Evolutionary conservation across 2,888 invertebrate genomes (phyloP), one percentile per base, ranked within the genome.

Genomic region (Heteromurus nitidus): DNA sequence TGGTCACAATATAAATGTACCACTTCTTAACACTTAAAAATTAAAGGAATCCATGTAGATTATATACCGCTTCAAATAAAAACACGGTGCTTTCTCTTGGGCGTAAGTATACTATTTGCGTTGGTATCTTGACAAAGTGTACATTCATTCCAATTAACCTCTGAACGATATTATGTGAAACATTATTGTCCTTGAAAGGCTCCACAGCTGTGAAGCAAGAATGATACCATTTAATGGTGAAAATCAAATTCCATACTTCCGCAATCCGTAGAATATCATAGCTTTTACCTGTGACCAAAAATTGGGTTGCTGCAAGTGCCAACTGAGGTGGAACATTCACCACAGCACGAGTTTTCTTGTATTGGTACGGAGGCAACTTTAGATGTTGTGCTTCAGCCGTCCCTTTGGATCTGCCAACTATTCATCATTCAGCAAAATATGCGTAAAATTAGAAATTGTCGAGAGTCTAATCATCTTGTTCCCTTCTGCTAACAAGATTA

Each of bases 41-140:
- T n/a, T n/a, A n/a, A n/a, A n/a, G n/a, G n/a, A n/a, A n/a, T n/a
- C n/a, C n/a, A n/a, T n/a, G n/a, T n/a, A n/a, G n/a, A n/a, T n/a
- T n/a, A n/a, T 44, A 44, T 44, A 44, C 44, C 44, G 44, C 44
- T 44, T 44, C 44, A n/a, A n/a, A 44, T 44, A 44, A 9, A 44
- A 44, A 44, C 3, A 44, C 44, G 2, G 44, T 44, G 9, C 44
- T 44, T 44, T 44, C 44, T n/a, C n/a, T n/a, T 9, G 44, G 44
- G 44, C n/a, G 44, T 44, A 44, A 9, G 2, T n/a, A 44, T 3
- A n/a, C 2, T 1, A 9, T 44, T 44, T 2, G 44, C n/a, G 13
- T 44, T 44, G 44, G 44, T n/a, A 44, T 13, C 11, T 44, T 44
- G 16, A 44, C 44, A 1, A 44, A 2, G 2, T 44, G 44, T 44